Evolutionary conservation across 2,797 vertebrate species (phyloP).

Genomic region (Xenopus petersii): DNA sequence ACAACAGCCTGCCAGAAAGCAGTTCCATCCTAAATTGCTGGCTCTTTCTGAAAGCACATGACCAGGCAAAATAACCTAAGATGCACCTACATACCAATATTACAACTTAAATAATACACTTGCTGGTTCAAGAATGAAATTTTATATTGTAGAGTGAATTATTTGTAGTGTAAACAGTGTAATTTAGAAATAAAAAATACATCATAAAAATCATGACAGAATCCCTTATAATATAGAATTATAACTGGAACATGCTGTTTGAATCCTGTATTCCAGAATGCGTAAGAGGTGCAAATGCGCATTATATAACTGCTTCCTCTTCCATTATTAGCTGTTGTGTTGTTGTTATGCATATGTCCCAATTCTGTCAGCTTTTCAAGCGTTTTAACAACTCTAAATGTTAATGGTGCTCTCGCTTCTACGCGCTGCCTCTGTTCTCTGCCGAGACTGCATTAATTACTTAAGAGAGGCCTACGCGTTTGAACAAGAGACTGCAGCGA

Average conservation of each 20-base stretch:
- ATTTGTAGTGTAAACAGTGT: too few species aligned
- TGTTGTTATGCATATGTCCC: slow-evolving; percentile 35
- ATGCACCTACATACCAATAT: too few species aligned
- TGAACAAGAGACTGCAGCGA: background rate
- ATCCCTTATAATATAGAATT: background rate
- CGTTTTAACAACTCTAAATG: slow-evolving; percentile 30
- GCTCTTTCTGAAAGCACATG: too few species aligned
- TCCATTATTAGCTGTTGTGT: slow-evolving; percentile 34
- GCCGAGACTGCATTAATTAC: slow-evolving; percentile 39
- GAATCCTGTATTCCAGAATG: slow-evolving; percentile 12
- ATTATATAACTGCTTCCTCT: slow-evolving; percentile 32
- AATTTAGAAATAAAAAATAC: too few species aligned
- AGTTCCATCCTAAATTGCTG: too few species aligned
- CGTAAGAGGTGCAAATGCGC: slow-evolving; percentile 2
- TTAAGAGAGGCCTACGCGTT: background rate
- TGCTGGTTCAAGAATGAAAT: too few species aligned
- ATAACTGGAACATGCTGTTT: slow-evolving; percentile 12
- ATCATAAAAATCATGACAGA: too few species aligned
- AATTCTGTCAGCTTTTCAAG: slow-evolving; percentile 42
- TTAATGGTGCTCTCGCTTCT: slow-evolving; percentile 34
- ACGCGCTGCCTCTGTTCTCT: slow-evolving; percentile 13
- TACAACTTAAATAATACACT: too few species aligned
- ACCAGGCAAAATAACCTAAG: too few species aligned
- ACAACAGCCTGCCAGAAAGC: too few species aligned
- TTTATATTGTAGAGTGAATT: too few species aligned